A percentile compares a stretch with the other conserved stretches of the same genome.
Evolutionary conservation across 2,113 vertebrate genomes (phyloP).

Genomic region (Brachionichthys hirsutus): DNA sequence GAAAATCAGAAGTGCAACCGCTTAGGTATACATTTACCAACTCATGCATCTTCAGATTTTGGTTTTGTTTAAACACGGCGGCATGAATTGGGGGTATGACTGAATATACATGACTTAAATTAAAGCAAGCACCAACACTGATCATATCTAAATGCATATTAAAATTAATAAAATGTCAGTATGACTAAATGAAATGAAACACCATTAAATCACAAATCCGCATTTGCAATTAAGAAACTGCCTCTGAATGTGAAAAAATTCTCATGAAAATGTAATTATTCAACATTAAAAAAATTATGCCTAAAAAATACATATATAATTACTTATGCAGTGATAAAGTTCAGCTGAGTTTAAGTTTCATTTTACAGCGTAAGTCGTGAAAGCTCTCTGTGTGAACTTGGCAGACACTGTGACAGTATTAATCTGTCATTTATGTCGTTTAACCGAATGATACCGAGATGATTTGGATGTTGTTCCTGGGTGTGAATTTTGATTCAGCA

Average conservation of each 20-base stretch:
- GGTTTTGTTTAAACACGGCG: not conserved
- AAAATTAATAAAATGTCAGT: not conserved
- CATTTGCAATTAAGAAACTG: not conserved
- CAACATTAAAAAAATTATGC: not conserved
- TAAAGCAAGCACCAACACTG: not conserved
- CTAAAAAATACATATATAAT: not conserved
- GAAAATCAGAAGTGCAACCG: constrained; percentile 29
- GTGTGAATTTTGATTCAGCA: constrained; percentile 33
- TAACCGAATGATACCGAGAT: constrained; percentile 10
- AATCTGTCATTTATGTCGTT: constrained; percentile 6
- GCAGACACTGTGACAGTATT: not conserved
- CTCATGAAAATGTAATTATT: not conserved
- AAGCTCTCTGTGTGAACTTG: no score
- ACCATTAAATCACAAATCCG: not conserved
- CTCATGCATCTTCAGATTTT: constrained; percentile 3
- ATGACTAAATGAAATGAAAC: constrained; percentile 1
- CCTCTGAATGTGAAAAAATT: not conserved
- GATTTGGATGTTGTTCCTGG: constrained; percentile 19
- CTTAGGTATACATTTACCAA: not conserved
- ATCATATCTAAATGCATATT: constrained; percentile 6
- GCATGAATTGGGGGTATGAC: not conserved
- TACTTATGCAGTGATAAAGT: no score
- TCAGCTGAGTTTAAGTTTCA: no score
- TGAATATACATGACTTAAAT: not conserved
- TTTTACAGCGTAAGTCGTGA: no score